Conservation (phyloP, 2,888 invertebrate species). For the Phyto melanocephala region DNA sequence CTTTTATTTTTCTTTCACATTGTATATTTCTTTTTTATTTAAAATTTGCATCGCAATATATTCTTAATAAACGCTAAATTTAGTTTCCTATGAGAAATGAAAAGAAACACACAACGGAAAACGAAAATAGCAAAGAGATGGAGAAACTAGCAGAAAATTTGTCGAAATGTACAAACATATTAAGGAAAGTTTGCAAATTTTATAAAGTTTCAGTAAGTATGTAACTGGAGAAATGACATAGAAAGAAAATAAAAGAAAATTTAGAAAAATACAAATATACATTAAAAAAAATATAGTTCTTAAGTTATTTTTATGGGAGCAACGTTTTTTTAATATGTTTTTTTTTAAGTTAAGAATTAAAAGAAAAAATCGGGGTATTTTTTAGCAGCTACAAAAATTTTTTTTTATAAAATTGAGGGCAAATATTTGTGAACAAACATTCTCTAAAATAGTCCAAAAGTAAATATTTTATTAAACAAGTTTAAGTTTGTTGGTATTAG, state of each 20-base stretch:
- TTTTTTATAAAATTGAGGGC: neutral
- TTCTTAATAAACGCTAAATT: conserved; percentile 55
- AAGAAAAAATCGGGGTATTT: conserved; percentile 18
- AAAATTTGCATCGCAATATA: conserved; percentile 49
- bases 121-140: conserved; percentile 10
- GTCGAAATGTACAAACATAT: conserved; percentile 20
- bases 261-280: neutral
- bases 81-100: conserved; percentile 41
- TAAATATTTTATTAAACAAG: no score
- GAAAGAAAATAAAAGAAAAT: neutral
- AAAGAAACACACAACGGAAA: conserved; percentile 8
- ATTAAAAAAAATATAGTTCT: conserved; percentile 1
- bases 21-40: neutral
- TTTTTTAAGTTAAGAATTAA: neutral
- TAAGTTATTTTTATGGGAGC: conserved; percentile 26
- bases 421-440: neutral
- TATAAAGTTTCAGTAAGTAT: conserved; percentile 37
- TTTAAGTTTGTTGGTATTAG: no score
- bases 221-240: conserved; percentile 3
- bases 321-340: conserved; percentile 9
- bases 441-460: neutral
- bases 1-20: neutral
- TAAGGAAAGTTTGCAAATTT: conserved; percentile 47
- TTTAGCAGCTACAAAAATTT: neutral
- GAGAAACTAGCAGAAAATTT: conserved; percentile 41